Evolutionary conservation across 2,888 invertebrate genomes (phyloP).

Genomic region (Melangyna quadrimaculata): DNA sequence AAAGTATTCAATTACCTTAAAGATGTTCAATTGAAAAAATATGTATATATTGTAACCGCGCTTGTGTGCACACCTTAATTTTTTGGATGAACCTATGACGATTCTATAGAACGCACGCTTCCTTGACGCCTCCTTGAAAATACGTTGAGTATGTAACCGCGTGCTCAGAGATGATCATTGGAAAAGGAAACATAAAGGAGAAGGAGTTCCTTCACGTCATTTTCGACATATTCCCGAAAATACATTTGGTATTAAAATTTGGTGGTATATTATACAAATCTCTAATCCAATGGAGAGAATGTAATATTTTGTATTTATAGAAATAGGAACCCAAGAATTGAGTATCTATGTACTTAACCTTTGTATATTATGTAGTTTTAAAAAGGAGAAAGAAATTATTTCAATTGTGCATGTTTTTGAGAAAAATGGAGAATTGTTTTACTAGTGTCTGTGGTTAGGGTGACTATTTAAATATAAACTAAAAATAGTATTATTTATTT

Average conservation of each 20-base stretch:
- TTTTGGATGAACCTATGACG: not conserved
- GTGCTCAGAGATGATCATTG: conserved; percentile 39
- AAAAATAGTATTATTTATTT: conserved; percentile 11
- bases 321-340: not conserved
- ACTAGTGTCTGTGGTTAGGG: conserved; percentile 62
- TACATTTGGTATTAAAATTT: conserved; percentile 3
- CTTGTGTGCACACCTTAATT: conserved; percentile 32
- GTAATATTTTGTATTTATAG: not conserved
- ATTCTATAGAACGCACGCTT: conserved; percentile 29
- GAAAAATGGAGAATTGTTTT: conserved; percentile 4
- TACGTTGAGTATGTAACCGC: conserved; percentile 32
- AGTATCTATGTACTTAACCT: no score
- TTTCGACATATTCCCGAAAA: not conserved
- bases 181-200: conserved; percentile 13
- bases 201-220: conserved; percentile 20
- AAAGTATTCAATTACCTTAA: conserved; percentile 63
- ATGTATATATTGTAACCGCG: conserved; percentile 21
- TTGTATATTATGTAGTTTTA: not conserved
- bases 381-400: not conserved
- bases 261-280: not conserved
- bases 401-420: not conserved
- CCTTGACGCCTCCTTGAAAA: conserved; percentile 65
- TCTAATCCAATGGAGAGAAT: conserved; percentile 5
- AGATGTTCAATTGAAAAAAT: conserved; percentile 24
- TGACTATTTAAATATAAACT: conserved; percentile 36